Percentiles rank a stretch among this genome's conserved stretches.
Conservation (phyloP, 2,113 vertebrate genomes). For the Periophthalmodon schlosseri region DNA sequence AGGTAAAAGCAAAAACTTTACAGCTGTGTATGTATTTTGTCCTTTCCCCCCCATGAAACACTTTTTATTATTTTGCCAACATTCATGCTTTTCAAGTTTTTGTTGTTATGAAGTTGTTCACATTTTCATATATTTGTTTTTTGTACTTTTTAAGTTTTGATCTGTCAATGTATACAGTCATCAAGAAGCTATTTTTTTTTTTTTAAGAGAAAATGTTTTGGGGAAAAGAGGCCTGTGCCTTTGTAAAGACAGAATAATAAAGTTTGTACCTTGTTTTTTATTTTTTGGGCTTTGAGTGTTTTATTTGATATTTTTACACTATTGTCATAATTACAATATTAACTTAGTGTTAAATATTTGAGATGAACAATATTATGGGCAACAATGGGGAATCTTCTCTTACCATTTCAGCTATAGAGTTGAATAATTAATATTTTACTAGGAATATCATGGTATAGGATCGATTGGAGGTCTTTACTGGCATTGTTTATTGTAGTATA, state of each 20-base stretch:
- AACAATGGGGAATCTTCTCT: no score
- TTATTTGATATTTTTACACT: neutral
- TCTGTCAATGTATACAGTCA: constrained; percentile 82
- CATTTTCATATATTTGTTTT: constrained; percentile 33
- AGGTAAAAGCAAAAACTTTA: constrained; percentile 65
- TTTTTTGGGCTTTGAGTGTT: constrained; percentile 32
- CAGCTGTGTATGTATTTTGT: constrained; percentile 68
- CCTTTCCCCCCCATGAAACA: constrained; percentile 14
- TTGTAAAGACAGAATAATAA: constrained; percentile 99
- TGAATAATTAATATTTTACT: no score
- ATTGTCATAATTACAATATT: neutral
- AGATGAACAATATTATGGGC: neutral
- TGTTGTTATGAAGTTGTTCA: constrained; percentile 36
- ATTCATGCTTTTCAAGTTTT: constrained; percentile 31
- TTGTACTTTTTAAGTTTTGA: constrained; percentile 66
- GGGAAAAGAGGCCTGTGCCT: constrained; percentile 92
- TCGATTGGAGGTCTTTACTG: neutral
- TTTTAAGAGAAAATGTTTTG: constrained; percentile 82
- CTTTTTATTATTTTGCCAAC: constrained; percentile 13
- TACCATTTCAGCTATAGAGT: no score
- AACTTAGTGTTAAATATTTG: neutral
- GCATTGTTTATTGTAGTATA: neutral
- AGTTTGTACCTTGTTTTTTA: constrained; percentile 95
- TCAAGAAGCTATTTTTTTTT: constrained; percentile 89
- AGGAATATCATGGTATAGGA: neutral